Conservation (phyloP, 2,797 vertebrate species). For the Gymnoscopelus microlampas region DNA sequence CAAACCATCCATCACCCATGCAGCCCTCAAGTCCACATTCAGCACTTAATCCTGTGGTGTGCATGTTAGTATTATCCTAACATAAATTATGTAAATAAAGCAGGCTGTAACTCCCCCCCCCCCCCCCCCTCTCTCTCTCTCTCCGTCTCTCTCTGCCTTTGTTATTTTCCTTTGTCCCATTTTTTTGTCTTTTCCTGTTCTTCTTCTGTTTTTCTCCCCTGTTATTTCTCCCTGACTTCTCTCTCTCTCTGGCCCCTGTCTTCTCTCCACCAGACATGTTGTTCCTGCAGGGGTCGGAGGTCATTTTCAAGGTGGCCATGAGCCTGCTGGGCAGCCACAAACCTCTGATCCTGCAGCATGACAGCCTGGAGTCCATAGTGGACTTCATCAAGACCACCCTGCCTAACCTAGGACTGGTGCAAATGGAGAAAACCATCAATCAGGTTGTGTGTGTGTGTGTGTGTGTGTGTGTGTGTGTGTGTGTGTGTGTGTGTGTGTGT, state of each 20-base stretch:
- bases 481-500: background rate
- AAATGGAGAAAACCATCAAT: constrained; percentile 99
- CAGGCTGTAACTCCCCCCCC: background rate
- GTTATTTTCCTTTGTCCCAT: no score
- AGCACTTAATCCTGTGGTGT: constrained; percentile 25
- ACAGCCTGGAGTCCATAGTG: constrained; percentile 95
- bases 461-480: background rate
- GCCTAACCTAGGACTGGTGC: constrained; percentile 95
- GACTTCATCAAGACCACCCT: constrained; percentile 98
- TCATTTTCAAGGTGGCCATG: constrained; percentile 96
- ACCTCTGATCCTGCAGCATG: constrained; percentile 95
- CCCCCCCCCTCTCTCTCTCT: background rate
- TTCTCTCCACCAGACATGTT: constrained; percentile 87
- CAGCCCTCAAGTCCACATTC: constrained; percentile 32
- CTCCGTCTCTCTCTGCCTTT: background rate
- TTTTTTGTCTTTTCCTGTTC: no score
- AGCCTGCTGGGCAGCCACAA: constrained; percentile 97
- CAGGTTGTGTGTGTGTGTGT: constrained; percentile 81
- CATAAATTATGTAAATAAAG: constrained; percentile 8
- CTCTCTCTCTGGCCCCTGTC: background rate
- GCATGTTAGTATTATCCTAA: constrained; percentile 26
- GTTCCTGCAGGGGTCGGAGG: constrained; percentile 95
- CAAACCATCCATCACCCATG: constrained; percentile 33
- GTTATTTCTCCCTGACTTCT: background rate
- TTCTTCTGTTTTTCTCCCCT: background rate